Evolutionary conservation across 2,888 invertebrate species (phyloP), one percentile per base, ranked within the genome.

Genomic region (Alviniconcha strummeri): DNA sequence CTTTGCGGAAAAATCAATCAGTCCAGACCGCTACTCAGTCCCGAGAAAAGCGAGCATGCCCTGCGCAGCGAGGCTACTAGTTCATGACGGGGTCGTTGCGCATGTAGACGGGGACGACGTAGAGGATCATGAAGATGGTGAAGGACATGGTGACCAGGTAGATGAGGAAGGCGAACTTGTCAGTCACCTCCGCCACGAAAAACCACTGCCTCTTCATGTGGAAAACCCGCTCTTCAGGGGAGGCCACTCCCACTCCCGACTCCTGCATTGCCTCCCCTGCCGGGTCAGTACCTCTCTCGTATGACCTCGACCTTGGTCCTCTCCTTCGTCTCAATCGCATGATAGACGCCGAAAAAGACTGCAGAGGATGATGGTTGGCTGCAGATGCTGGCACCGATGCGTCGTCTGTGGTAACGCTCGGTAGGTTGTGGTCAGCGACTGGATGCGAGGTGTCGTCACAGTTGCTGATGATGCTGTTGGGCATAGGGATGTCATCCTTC

Each of bases 151-250:
- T 88, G 56, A 91, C 82, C 7, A 91, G 82, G 83, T 91, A 92
- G 11, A 92, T 85, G 11, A 91, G 84, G 83, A 92, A 92, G 9
- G 90, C 85, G 64, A 89, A 88, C 17, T 90, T 90, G 82, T 92
- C 92, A 36, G 91, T 87, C 7, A 91, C 91, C 80, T 91, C 91
- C 8, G 92, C 91, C 15, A 91, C 89, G 84, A 88, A 91, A 77
- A 88, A 91, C 92, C 92, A 92, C 83, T 91, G 88, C 55, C 89
- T 86, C 84, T 90, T 90, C 78, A 82, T 84, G 74, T 87, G 84
- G 15, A 85, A 76, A 60, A 82, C 77, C 4, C 77, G 67, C 82
- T 76, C 76, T n/a, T 64, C 82, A 6, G 69, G 77, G 0, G 69
- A 75, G 13, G 36, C 77, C 17, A 55, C 7, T 54, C 64, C n/a